Conservation (phyloP, 2,888 invertebrate genomes). For the Baccha elongata region DNA sequence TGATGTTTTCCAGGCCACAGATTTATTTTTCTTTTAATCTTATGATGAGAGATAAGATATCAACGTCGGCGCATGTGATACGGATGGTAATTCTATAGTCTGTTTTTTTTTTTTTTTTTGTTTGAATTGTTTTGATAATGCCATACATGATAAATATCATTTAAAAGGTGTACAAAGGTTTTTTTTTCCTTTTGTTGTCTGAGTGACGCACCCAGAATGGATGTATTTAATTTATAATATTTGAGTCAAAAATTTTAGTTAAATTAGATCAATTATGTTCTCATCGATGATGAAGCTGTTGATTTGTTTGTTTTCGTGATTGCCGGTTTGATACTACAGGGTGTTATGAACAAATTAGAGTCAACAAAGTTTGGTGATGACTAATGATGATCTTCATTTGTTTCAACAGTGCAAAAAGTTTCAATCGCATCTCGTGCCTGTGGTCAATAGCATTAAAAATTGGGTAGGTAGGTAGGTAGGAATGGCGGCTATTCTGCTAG, state of each 20-base stretch:
- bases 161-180: constrained; percentile 13
- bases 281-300: background rate
- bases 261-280: background rate
- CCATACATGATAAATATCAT: constrained; percentile 8
- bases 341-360: no score
- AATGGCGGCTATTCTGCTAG: no score
- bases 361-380: no score
- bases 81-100: background rate
- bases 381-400: no score
- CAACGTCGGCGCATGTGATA: constrained; percentile 1
- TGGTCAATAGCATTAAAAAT: no score
- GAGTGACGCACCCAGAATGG: background rate
- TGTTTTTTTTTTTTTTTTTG: background rate
- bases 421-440: no score
- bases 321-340: no score
- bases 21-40: constrained; percentile 38
- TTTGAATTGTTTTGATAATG: background rate
- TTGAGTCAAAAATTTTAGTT: background rate
- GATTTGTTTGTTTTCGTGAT: background rate
- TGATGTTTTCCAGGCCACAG: constrained; percentile 40
- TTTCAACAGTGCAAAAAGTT: no score
- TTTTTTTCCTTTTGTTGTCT: background rate
- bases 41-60: constrained; percentile 58
- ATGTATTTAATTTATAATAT: background rate
- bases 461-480: no score